Percentiles rank a stretch among this genome's conserved stretches.
Conservation (phyloP, 2,888 invertebrate species). For the Carabus problematicus region DNA sequence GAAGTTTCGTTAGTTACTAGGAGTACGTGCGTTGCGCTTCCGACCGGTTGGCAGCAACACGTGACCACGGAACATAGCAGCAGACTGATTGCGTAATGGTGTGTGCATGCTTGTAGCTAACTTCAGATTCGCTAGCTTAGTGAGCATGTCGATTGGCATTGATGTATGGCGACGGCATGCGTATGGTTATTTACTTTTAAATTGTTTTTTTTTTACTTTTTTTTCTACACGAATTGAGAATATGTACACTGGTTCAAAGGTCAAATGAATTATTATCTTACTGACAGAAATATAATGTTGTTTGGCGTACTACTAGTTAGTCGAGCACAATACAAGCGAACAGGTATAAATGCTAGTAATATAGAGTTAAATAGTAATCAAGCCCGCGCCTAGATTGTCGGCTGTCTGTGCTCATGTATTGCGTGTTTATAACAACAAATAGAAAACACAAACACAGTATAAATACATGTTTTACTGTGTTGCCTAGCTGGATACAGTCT, state of each 20-base stretch:
- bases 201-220: slow-evolving; percentile 34
- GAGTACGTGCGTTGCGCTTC: slow-evolving; percentile 18
- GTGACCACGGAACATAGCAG: slow-evolving; percentile 12
- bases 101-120: slow-evolving; percentile 10
- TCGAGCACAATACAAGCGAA: too few relatives aligned
- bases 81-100: slow-evolving; percentile 32
- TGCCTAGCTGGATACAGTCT: too few relatives aligned
- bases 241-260: slow-evolving; percentile 29
- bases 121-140: slow-evolving; percentile 10
- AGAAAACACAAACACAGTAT: too few relatives aligned
- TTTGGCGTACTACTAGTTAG: slow-evolving; percentile 17
- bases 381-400: too few relatives aligned
- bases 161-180: slow-evolving; percentile 39
- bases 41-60: slow-evolving; percentile 26
- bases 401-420: too few relatives aligned
- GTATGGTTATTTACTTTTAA: slow-evolving; percentile 27
- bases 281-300: slow-evolving; percentile 37
- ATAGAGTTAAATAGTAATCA: too few relatives aligned
- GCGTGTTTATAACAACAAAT: too few relatives aligned
- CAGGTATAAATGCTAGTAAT: too few relatives aligned
- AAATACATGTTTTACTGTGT: too few relatives aligned
- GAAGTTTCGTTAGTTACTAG: slow-evolving; percentile 9
- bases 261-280: slow-evolving; percentile 37
- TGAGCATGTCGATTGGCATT: slow-evolving; percentile 32
- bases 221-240: slow-evolving; percentile 29